Evolutionary conservation across 2,888 invertebrate genomes (phyloP).

Genomic region (Plemyria rubiginata): DNA sequence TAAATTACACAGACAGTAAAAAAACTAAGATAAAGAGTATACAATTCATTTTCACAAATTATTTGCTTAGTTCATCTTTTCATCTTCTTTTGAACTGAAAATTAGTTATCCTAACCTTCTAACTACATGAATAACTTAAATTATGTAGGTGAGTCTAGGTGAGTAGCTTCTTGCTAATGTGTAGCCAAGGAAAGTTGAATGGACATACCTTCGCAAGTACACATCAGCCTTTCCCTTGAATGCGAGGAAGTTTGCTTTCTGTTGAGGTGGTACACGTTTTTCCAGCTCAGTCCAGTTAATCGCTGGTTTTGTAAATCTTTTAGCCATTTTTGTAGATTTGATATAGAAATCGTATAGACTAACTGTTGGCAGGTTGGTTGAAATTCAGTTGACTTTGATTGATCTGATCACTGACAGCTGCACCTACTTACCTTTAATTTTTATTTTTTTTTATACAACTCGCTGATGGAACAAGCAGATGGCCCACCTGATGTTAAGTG

Average conservation of each 20-base stretch:
- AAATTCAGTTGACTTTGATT: constrained; percentile 1
- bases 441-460: no score
- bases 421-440: no score
- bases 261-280: constrained; percentile 62
- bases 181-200: constrained; percentile 20
- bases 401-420: background rate
- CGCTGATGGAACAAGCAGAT: no score
- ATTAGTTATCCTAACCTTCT: no score
- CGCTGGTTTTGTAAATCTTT: constrained; percentile 61
- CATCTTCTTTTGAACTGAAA: background rate
- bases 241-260: constrained; percentile 60
- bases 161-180: constrained; percentile 29
- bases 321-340: constrained; percentile 54
- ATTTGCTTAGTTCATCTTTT: no score
- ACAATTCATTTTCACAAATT: no score
- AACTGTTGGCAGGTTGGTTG: background rate
- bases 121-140: background rate
- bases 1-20: no score
- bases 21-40: no score
- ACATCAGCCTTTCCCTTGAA: constrained; percentile 70
- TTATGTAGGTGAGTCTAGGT: constrained; percentile 16
- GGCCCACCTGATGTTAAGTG: no score
- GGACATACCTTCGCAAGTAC: constrained; percentile 62
- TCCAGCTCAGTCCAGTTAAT: constrained; percentile 70
- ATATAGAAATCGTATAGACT: background rate